Evolutionary conservation across 2,888 invertebrate genomes (phyloP).

Genomic region (Torymus aiolomorphi): DNA sequence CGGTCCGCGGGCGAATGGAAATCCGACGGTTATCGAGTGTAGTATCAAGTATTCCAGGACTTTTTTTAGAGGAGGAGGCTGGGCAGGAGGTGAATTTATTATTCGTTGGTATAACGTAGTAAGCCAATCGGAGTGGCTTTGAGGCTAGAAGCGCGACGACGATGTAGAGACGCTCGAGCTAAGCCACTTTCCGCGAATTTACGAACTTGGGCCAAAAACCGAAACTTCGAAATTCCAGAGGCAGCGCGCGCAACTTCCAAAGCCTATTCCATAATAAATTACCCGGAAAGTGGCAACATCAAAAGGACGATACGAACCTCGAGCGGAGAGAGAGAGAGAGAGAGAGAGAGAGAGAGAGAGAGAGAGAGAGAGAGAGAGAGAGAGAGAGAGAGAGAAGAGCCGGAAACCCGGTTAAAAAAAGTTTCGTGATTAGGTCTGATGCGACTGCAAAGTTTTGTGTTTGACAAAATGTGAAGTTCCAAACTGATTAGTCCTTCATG

Average conservation of each 20-base stretch:
- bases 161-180: too few relatives aligned
- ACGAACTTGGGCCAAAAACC: slow-evolving; percentile 9
- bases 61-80: too few relatives aligned
- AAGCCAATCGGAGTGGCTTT: too few relatives aligned
- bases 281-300: neutral
- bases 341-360: too few relatives aligned
- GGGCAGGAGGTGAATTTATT: too few relatives aligned
- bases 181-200: slow-evolving; percentile 14
- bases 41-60: too few relatives aligned
- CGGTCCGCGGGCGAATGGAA: too few relatives aligned
- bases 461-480: neutral
- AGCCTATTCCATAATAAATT: slow-evolving; percentile 21
- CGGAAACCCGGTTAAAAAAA: neutral
- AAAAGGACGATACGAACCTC: neutral
- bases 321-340: neutral
- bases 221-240: slow-evolving; percentile 12
- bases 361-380: neutral
- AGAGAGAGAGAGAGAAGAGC: neutral
- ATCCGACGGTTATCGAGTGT: too few relatives aligned
- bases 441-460: neutral
- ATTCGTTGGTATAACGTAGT: too few relatives aligned
- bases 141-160: too few relatives aligned
- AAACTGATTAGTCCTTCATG: neutral
- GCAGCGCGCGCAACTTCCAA: neutral
- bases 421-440: neutral